Conservation (phyloP, 2,797 vertebrate species). For the Serranus cabrilla region DNA sequence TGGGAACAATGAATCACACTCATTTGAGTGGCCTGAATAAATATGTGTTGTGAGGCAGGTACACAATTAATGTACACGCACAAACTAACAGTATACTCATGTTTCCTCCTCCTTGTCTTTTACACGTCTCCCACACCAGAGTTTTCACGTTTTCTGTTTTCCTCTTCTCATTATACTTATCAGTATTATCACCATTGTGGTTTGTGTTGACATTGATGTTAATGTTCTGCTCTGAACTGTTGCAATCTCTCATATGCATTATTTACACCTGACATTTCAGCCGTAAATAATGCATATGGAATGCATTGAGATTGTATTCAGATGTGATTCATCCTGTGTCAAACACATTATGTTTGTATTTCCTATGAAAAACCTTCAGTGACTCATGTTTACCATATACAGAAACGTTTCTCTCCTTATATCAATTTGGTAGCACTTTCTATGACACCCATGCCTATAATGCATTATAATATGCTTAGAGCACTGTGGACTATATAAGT, state of each 20-base stretch:
- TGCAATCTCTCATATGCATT: slow-evolving; percentile 1
- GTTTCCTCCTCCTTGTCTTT: neutral
- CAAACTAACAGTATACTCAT: neutral
- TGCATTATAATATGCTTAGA: too few relatives aligned
- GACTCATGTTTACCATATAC: neutral
- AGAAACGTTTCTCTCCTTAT: neutral
- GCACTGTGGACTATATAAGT: too few relatives aligned
- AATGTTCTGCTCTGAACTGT: neutral
- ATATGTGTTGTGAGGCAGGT: neutral
- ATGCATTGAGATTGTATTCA: neutral
- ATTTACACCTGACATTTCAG: slow-evolving; percentile 19
- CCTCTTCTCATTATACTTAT: neutral
- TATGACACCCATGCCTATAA: too few relatives aligned
- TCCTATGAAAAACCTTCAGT: neutral
- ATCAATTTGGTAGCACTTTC: too few relatives aligned
- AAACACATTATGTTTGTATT: neutral
- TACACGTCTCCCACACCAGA: neutral
- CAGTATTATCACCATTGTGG: neutral
- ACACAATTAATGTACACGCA: neutral
- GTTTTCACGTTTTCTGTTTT: neutral
- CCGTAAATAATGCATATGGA: neutral
- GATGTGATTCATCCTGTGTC: too few relatives aligned
- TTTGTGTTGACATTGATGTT: neutral
- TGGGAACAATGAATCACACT: slow-evolving; percentile 19
- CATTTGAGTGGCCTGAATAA: slow-evolving; percentile 25